Percentiles rank a stretch among this genome's conserved stretches.
Conservation (phyloP, 2,888 invertebrate species). For the Nysson spinosus region DNA sequence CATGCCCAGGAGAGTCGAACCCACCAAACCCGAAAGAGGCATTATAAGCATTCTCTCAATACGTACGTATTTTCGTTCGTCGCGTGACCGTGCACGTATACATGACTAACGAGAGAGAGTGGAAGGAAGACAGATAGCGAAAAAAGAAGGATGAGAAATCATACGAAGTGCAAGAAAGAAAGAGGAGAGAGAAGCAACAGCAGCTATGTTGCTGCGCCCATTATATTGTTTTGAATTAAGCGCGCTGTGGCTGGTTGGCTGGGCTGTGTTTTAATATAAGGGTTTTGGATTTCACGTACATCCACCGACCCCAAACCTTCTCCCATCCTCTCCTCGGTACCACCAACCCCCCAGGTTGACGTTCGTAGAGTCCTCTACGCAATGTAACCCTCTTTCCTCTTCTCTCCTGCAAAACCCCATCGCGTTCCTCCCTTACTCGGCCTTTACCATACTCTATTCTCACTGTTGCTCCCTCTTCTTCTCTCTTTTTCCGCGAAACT, state of each 20-base stretch:
- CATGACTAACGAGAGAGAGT: neutral
- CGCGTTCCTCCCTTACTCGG: slow-evolving; percentile 22
- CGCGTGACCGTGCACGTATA: slow-evolving; percentile 1
- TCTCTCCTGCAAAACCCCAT: slow-evolving; percentile 27
- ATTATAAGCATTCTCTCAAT: slow-evolving; percentile 57
- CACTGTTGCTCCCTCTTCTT: slow-evolving; percentile 40
- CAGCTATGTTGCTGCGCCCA: slow-evolving; percentile 63
- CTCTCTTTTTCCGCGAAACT: slow-evolving; percentile 59
- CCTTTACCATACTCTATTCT: slow-evolving; percentile 16
- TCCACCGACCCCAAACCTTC: slow-evolving; percentile 45
- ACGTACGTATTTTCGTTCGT: slow-evolving; percentile 36
- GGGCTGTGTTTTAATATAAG: slow-evolving; percentile 70
- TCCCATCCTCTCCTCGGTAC: slow-evolving; percentile 29
- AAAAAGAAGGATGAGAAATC: slow-evolving; percentile 6
- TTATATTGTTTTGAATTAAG: slow-evolving; percentile 74
- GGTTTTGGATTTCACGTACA: slow-evolving; percentile 71
- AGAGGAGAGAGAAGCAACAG: slow-evolving; percentile 16
- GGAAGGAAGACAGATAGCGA: neutral
- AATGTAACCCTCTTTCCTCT: slow-evolving; percentile 13
- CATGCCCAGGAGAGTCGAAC: neutral
- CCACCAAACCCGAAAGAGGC: slow-evolving; percentile 23
- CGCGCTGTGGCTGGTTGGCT: slow-evolving; percentile 59
- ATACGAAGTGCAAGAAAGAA: slow-evolving; percentile 32
- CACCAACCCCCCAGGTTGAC: slow-evolving; percentile 28
- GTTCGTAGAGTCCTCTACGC: slow-evolving; percentile 17